Percentiles rank a stretch among this genome's conserved stretches.
These are phyloP conservation scores for Cydia strobilella DNA, from an alignment of 1,140 invertebrate species.

Conservation along the genomic window DNA sequence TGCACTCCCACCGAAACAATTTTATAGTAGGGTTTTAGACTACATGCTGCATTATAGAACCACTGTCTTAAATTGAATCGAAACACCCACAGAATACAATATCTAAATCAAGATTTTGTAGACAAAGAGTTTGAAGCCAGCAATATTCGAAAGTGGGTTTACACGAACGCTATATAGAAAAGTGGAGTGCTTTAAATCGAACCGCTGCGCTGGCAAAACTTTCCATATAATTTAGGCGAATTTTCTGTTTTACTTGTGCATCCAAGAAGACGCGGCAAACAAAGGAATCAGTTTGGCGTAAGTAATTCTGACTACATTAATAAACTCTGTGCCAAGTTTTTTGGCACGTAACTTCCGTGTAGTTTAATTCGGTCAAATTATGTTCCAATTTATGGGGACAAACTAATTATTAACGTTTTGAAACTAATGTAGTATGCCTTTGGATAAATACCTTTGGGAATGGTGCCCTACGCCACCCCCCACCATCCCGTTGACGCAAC, in stretches of 20 bases:
- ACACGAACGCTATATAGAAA: not conserved
- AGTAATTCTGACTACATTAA: slow-evolving; percentile 66
- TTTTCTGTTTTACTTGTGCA: slow-evolving; percentile 38
- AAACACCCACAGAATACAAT: slow-evolving; percentile 25
- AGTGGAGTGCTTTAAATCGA: slow-evolving; percentile 31
- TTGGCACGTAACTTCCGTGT: slow-evolving; percentile 53
- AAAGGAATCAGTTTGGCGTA: slow-evolving; percentile 55
- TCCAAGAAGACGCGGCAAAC: slow-evolving; percentile 42
- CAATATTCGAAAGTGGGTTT: slow-evolving; percentile 27
- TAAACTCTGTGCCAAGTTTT: slow-evolving; percentile 60
- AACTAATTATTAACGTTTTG: not conserved
- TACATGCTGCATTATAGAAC: slow-evolving; percentile 5
- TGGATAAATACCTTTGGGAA: no score
- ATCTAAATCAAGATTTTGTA: slow-evolving; percentile 28
- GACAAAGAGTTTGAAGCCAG: slow-evolving; percentile 22
- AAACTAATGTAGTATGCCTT: no score
- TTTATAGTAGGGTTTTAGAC: not conserved
- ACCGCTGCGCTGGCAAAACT: slow-evolving; percentile 33
- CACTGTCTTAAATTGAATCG: slow-evolving; percentile 28
- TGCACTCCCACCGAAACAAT: slow-evolving; percentile 33
- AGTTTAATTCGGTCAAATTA: not conserved
- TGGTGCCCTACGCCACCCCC: no score
- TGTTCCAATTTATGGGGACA: not conserved
- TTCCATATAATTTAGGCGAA: slow-evolving; percentile 40
- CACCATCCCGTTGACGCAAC: no score